Conservation (phyloP, 1,140 invertebrate species). For the Colletes latitarsis region DNA sequence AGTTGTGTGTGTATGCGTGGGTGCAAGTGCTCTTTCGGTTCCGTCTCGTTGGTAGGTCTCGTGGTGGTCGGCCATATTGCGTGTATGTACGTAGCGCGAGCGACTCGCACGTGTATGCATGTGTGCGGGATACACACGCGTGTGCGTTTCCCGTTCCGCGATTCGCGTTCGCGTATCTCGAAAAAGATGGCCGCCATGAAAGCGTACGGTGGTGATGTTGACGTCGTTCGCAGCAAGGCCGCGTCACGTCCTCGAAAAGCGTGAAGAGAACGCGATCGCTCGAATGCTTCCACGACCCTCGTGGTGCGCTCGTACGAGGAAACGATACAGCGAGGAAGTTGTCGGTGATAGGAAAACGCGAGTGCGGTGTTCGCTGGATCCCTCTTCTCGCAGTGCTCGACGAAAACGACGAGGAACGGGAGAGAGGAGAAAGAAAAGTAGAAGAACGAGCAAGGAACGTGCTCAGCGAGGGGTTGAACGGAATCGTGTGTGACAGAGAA, state of each 20-base stretch:
- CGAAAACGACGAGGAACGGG: slow-evolving; percentile 26
- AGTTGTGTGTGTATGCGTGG: slow-evolving; percentile 10
- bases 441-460: slow-evolving; percentile 38
- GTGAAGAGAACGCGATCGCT: slow-evolving; percentile 63
- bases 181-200: slow-evolving; percentile 80
- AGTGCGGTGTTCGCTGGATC: slow-evolving; percentile 55
- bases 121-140: slow-evolving; percentile 44
- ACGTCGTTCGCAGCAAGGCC: slow-evolving; percentile 74
- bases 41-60: not conserved
- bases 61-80: not conserved
- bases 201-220: slow-evolving; percentile 80
- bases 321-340: slow-evolving; percentile 45
- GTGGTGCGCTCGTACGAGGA: slow-evolving; percentile 54
- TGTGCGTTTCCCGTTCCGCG: slow-evolving; percentile 59
- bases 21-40: slow-evolving; percentile 40
- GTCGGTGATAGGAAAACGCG: slow-evolving; percentile 51
- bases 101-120: slow-evolving; percentile 12
- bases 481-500: slow-evolving; percentile 34
- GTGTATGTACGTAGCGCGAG: slow-evolving; percentile 15
- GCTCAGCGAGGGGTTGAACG: slow-evolving; percentile 32
- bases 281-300: slow-evolving; percentile 41
- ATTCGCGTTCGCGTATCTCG: slow-evolving; percentile 60
- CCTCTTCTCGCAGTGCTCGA: slow-evolving; percentile 31
- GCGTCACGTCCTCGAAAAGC: slow-evolving; percentile 71
- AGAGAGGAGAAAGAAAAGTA: slow-evolving; percentile 33